Conservation (phyloP, 2,113 vertebrate species). For the Tamias sibiricus region DNA sequence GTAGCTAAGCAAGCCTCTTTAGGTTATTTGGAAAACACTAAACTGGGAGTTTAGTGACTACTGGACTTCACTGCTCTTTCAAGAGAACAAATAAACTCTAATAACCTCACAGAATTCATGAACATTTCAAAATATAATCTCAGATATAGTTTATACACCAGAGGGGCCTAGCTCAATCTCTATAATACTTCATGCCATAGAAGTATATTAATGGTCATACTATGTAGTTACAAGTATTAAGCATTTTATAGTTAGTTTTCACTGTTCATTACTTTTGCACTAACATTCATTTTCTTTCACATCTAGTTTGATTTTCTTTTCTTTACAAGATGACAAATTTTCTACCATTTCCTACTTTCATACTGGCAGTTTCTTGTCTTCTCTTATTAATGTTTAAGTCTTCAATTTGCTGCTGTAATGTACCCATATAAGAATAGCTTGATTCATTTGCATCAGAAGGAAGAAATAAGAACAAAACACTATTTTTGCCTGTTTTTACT, state of each 20-base stretch:
- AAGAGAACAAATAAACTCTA: neutral
- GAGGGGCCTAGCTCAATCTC: neutral
- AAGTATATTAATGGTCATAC: neutral
- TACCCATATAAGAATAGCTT: conserved; percentile 14
- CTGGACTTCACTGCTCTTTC: neutral
- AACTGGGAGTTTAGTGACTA: neutral
- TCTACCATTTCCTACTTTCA: conserved; percentile 58
- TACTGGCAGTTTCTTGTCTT: conserved; percentile 65
- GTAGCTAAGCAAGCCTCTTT: neutral
- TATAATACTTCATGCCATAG: neutral
- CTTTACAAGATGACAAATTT: conserved; percentile 63
- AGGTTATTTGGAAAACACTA: neutral
- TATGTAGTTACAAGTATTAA: neutral
- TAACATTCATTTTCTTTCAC: conserved; percentile 66
- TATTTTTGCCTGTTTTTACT: neutral
- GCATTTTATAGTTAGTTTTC: conserved; percentile 46
- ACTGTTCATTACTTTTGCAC: conserved; percentile 50
- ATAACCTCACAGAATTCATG: neutral
- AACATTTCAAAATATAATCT: conserved; percentile 2
- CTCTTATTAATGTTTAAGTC: conserved; percentile 69
- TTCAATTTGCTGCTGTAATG: conserved; percentile 48
- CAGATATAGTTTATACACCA: neutral
- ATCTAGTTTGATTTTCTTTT: conserved; percentile 57
- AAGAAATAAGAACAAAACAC: conserved; percentile 18
- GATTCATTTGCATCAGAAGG: conserved; percentile 47